Base-by-base conservation (phyloP, 2,797 vertebrate species). In the Melopsittacus undulatus region DNA sequence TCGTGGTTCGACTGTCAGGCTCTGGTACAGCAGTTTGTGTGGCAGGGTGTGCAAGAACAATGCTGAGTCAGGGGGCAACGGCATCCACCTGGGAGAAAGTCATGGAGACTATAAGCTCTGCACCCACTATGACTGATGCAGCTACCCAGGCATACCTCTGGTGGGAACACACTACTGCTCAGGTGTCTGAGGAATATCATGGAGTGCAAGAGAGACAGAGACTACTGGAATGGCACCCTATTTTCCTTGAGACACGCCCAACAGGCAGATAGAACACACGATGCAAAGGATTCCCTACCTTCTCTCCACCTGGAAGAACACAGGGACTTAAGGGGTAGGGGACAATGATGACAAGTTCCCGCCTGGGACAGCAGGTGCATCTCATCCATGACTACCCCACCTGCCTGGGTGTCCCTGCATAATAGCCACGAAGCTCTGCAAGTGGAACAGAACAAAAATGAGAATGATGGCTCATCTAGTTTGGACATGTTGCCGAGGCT, bases 391-490 rank as follows among this genome's bases (percentile, higher is more conserved):
- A 34, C 29, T 22, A 13, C 12, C 26, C 30, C 29, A 76, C 27
- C 34, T 26, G 22, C 24, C 29, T 34, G 1, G 0, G 29, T 46
- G 40, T 52, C 57, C 59, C 1, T 0, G 22, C 16, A 30, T 9
- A 18, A 61, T 0, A 36, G 51, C 5, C 3, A 34, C 1, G 0
- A 40, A 21, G 38, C 11, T 59, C 29, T 64, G 29, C 13, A 45
- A 15, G n/a, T 52, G 10, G n/a, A 78, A 46, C 29, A 30, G 45
- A 46, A 20, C 45, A 20, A 7, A 22, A 16, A 45, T 1, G 6
- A 66, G 30, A n/a, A 42, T 32, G 45, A 49, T 17, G 38, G n/a
- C 13, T 42, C 67, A 32, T 21, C 18, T 26, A 46, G 8, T 12
- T 27, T 32, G 40, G 34, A 66, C 59, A 32, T 42, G 32, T 13